Conservation (phyloP, 2,113 vertebrate genomes). For the Acanthisitta chloris region DNA sequence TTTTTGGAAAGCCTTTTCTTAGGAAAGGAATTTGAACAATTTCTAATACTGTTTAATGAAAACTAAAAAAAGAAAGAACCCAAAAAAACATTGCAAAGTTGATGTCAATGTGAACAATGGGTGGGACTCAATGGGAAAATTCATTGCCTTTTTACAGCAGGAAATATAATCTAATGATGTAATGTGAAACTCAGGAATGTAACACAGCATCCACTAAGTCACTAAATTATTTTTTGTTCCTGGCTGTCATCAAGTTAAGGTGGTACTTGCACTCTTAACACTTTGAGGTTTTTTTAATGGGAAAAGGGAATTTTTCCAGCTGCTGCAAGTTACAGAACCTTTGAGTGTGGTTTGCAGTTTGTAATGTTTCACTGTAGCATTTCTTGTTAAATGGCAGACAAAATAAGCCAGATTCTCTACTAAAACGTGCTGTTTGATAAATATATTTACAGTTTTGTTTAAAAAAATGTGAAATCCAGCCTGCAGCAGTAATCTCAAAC, state of each 20-base stretch:
- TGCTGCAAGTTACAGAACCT: background rate
- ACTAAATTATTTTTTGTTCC: constrained; percentile 7
- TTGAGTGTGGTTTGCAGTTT: background rate
- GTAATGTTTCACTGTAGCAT: background rate
- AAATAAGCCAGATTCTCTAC: background rate
- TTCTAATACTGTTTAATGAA: background rate
- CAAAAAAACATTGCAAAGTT: background rate
- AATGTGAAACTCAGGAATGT: constrained; percentile 41
- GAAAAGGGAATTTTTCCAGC: background rate
- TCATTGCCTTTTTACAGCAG: constrained; percentile 1
- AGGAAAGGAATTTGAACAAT: background rate
- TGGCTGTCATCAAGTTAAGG: background rate
- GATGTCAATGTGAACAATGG: background rate
- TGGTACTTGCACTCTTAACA: background rate
- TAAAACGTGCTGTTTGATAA: background rate
- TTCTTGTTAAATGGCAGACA: background rate
- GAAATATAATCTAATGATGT: constrained; percentile 42
- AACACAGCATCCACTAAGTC: background rate
- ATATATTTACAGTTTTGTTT: background rate
- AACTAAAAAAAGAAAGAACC: background rate
- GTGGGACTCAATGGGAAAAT: constrained; percentile 1
- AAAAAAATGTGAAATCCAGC: background rate
- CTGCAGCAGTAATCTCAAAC: background rate
- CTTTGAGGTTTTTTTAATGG: background rate
- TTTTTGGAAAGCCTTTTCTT: background rate